Evolutionary conservation across 2,113 vertebrate species (phyloP).

Genomic region (Fregetta grallaria): DNA sequence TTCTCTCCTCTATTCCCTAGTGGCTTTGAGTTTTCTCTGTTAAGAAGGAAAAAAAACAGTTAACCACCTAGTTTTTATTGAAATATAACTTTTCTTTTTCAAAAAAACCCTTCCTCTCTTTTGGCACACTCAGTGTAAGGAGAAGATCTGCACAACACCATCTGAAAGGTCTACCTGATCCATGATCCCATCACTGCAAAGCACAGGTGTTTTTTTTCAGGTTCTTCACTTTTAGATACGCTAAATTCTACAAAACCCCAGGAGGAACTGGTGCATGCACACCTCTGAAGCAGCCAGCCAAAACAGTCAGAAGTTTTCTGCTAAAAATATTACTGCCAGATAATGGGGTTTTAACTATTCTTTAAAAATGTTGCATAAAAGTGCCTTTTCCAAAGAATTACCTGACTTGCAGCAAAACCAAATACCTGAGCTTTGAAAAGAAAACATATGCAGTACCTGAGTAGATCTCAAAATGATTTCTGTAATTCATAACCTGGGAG

Average conservation of each 20-base stretch:
- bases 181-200: not conserved
- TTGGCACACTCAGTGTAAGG: not conserved
- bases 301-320: not conserved
- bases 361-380: accelerated
- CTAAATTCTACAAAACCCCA: not conserved
- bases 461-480: not conserved
- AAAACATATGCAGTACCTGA: not conserved
- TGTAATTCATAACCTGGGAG: not conserved
- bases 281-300: not conserved
- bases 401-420: not conserved
- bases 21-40: not conserved
- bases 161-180: not conserved
- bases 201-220: not conserved
- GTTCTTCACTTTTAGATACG: not conserved
- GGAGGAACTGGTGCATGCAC: not conserved
- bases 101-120: not conserved
- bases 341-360: not conserved
- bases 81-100: not conserved
- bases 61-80: not conserved
- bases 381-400: not conserved
- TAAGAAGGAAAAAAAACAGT: not conserved
- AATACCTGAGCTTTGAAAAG: not conserved
- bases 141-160: not conserved
- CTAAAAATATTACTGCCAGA: not conserved
- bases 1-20: not conserved